Base-by-base conservation (phyloP, 64 coral and sea anemone species). In the Dendrophyllia cribrosa region DNA sequence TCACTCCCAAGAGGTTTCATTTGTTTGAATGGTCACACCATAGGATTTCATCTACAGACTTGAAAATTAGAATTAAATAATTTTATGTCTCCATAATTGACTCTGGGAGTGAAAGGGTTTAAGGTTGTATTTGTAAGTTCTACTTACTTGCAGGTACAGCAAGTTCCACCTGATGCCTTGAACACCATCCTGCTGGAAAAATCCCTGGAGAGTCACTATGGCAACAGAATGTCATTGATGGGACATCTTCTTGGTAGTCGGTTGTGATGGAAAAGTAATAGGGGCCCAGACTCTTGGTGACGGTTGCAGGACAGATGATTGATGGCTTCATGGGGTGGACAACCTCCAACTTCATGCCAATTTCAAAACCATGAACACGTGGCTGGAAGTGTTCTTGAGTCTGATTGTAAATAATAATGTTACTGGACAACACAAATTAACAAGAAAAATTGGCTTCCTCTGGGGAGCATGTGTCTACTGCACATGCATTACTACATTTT, bases 281-380 rank as follows among this genome's bases (percentile, higher is more conserved):
- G 5, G 96, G 96, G 3, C 96, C 96, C 26, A 98, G 87, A 50
- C 96, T 98, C 75, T 98, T 98, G 4, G 88, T 95, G 9, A 98
- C 96, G 43, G 96, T 98, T 19, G 96, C 93, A 14, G 93, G 89
- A 74, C 96, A 98, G 66, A 98, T 90, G 20, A 89, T 83, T 16
- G 82, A 93, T 71, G 96, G 96, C 62, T 90, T 86, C 10, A 87
- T 20, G 19, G 90, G 93, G 63, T 98, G 96, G 76, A 98, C 93
- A 20, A 73, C 93, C 65, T 98, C 96, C 16, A 98, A 70, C 52
- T 98, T 98, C 96, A 98, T 98, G 17, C 96, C 93, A 72, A 93
- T 88, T 96, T 98, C 96, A 98, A 98, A 98, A 48, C 93, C 93
- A 96, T 98, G 96, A 56, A 98, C 96, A 67, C 91, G 82, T 82